Evolutionary conservation across 2,888 invertebrate species (phyloP).

Genomic region (Leptinotarsa haldemani): DNA sequence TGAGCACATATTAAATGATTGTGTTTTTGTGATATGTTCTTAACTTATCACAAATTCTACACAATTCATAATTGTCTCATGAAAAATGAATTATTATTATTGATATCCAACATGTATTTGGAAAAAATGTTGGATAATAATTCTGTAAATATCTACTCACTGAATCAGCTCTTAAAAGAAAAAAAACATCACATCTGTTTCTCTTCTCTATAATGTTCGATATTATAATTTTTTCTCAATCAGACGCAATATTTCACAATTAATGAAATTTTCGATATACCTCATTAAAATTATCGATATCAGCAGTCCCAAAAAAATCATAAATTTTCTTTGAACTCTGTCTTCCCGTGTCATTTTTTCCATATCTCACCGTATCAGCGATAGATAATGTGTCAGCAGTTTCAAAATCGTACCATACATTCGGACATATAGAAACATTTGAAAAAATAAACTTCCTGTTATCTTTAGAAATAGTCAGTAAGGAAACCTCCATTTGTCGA

Average conservation of each 20-base stretch:
- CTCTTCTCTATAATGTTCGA: background rate
- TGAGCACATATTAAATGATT: too few species aligned
- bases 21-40: too few species aligned
- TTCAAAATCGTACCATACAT: conserved; percentile 5
- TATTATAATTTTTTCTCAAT: background rate
- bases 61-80: too few species aligned
- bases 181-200: background rate
- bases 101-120: too few species aligned
- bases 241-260: conserved; percentile 13
- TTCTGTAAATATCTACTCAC: too few species aligned
- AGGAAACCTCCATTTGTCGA: background rate
- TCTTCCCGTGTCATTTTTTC: conserved; percentile 6
- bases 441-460: conserved; percentile 7
- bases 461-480: conserved; percentile 12
- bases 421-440: background rate
- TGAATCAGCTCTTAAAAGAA: too few species aligned
- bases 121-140: too few species aligned
- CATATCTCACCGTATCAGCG: background rate
- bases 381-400: conserved; percentile 2
- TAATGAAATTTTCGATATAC: background rate
- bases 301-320: conserved; percentile 2
- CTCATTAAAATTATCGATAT: conserved; percentile 5
- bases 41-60: too few species aligned
- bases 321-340: background rate
- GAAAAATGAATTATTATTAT: too few species aligned